Conservation (phyloP, 2,113 vertebrate species). For the Cariama cristata region DNA sequence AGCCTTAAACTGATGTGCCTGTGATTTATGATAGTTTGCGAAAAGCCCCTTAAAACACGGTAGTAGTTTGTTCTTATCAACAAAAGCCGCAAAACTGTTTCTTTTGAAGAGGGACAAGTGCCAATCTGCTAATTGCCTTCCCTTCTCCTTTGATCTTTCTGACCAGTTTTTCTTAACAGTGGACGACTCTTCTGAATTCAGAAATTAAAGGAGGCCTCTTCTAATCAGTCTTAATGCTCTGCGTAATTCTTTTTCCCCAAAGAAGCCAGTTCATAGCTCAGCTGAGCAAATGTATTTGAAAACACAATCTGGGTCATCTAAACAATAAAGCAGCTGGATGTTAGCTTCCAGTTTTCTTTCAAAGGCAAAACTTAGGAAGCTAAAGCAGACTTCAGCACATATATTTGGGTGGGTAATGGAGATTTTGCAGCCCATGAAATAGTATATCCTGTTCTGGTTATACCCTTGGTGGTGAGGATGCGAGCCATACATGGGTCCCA, state of each 20-base stretch:
- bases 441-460: not conserved
- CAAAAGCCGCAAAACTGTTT: slow-evolving; percentile 3
- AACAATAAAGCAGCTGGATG: not conserved
- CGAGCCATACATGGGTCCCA: not conserved
- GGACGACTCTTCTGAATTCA: not conserved
- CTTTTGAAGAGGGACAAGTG: slow-evolving; percentile 15
- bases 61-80: not conserved
- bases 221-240: not conserved
- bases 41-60: not conserved
- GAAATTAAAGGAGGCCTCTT: not conserved
- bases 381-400: not conserved
- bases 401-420: not conserved
- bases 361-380: not conserved
- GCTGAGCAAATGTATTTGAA: not conserved
- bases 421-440: not conserved
- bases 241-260: not conserved
- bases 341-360: not conserved
- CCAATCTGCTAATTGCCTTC: slow-evolving; percentile 44
- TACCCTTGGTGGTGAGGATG: not conserved
- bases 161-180: not conserved
- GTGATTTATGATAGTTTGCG: not conserved
- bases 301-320: not conserved
- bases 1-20: not conserved
- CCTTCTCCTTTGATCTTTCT: slow-evolving; percentile 26
- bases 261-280: not conserved